A percentile compares a stretch with the other conserved stretches of the same genome.
These are phyloP conservation scores for Exephanes ischioxanthus DNA, from an alignment of 2,888 invertebrate genomes.

Conservation along the genomic window DNA sequence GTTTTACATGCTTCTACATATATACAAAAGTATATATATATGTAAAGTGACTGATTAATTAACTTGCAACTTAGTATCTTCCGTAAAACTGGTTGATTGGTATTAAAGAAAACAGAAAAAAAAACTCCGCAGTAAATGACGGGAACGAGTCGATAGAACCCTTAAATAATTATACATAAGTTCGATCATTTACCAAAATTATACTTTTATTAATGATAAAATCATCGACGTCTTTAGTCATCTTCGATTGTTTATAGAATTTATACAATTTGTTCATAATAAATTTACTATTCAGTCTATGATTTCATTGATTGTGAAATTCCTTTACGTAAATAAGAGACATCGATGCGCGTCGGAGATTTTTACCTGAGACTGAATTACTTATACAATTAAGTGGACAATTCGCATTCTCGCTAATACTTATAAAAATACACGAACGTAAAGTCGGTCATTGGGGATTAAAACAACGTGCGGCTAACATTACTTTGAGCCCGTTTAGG, in stretches of 20 bases:
- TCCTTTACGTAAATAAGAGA: neutral
- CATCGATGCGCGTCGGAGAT: neutral
- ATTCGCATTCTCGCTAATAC: neutral
- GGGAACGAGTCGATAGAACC: slow-evolving; percentile 23
- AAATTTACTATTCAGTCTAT: slow-evolving; percentile 59
- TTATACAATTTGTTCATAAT: slow-evolving; percentile 62
- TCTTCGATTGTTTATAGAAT: slow-evolving; percentile 53
- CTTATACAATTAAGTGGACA: neutral
- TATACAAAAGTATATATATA: slow-evolving; percentile 35
- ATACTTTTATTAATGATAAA: slow-evolving; percentile 45
- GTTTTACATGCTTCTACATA: slow-evolving; percentile 61
- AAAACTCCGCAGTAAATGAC: slow-evolving; percentile 1
- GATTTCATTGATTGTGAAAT: neutral
- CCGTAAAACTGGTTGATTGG: slow-evolving; percentile 36
- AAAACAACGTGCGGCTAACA: neutral
- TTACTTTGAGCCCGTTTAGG: neutral
- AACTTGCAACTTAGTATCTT: slow-evolving; percentile 46
- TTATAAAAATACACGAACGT: neutral
- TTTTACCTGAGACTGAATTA: neutral
- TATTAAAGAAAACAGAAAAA: neutral
- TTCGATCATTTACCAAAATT: slow-evolving; percentile 36
- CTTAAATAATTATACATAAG: slow-evolving; percentile 44
- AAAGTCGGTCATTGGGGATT: neutral
- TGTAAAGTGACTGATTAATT: slow-evolving; percentile 63
- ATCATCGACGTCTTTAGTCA: slow-evolving; percentile 15